Percentiles rank a stretch among this genome's conserved stretches.
These are phyloP conservation scores for Pionites leucogaster DNA, from an alignment of 2,113 vertebrate genomes.

Conservation along the genomic window DNA sequence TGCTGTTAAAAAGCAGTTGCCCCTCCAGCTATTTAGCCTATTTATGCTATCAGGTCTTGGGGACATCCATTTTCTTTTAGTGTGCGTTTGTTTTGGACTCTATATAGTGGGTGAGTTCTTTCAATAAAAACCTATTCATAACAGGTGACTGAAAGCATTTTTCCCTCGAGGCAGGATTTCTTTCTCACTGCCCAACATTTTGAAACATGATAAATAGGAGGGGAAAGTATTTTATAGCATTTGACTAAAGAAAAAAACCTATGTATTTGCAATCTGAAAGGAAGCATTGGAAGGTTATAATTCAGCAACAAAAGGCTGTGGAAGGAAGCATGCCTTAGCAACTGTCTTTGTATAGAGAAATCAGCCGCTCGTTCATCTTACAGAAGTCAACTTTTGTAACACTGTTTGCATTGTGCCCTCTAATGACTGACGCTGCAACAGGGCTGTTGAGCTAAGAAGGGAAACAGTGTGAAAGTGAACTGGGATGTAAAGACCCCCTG, in stretches of 20 bases:
- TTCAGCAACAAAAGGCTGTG: conserved; percentile 68
- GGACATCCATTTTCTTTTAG: not conserved
- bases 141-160: conserved; percentile 21
- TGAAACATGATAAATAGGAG: not conserved
- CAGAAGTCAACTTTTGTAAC: conserved; percentile 75
- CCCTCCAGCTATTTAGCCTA: not conserved
- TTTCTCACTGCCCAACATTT: conserved; percentile 4
- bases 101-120: not conserved
- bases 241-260: not conserved
- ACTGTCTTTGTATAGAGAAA: conserved; percentile 72
- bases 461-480: conserved; percentile 63
- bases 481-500: conserved; percentile 47
- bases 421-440: conserved; percentile 55
- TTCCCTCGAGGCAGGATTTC: not conserved
- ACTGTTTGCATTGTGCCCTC: conserved; percentile 68
- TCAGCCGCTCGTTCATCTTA: conserved; percentile 76
- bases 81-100: not conserved
- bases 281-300: conserved; percentile 66
- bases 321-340: conserved; percentile 74
- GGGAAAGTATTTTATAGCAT: conserved; percentile 25
- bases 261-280: conserved; percentile 56
- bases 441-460: conserved; percentile 63
- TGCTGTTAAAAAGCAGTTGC: not conserved
- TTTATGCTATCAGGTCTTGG: not conserved
- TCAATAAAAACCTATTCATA: not conserved